These are phyloP conservation scores for Picathartes gymnocephalus DNA, from an alignment of 2,113 vertebrate genomes.

Conservation along the genomic window DNA sequence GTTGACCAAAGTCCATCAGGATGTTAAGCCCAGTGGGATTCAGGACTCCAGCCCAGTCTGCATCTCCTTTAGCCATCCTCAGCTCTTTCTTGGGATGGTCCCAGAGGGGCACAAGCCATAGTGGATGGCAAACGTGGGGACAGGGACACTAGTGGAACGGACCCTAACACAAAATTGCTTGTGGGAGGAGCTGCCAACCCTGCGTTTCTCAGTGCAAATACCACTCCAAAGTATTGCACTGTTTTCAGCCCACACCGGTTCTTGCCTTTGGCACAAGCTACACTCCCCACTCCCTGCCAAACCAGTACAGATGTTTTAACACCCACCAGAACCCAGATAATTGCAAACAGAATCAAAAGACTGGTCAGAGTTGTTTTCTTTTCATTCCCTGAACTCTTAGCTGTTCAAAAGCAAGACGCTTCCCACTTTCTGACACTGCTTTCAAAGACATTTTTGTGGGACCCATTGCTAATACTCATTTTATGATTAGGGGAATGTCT, in stretches of 20 bases:
- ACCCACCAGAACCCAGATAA: conserved; percentile 25
- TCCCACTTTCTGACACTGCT: conserved; percentile 2
- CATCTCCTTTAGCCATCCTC: not conserved
- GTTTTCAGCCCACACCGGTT: conserved; percentile 23
- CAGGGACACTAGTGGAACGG: not conserved
- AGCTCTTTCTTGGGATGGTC: not conserved
- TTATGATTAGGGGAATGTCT: not conserved
- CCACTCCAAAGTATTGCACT: not conserved
- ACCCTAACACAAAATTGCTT: not conserved
- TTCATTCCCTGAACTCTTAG: conserved; percentile 20
- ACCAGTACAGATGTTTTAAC: conserved; percentile 67
- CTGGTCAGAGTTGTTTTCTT: not conserved
- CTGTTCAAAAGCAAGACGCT: accelerated
- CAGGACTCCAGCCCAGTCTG: not conserved
- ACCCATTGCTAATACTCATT: not conserved
- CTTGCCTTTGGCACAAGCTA: not conserved
- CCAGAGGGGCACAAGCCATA: accelerated
- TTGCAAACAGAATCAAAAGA: conserved; percentile 17
- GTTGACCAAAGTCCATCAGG: not conserved
- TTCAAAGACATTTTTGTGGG: conserved; percentile 38
- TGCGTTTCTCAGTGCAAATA: not conserved
- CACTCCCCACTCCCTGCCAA: conserved; percentile 1
- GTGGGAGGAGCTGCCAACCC: not conserved
- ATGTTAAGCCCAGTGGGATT: not conserved
- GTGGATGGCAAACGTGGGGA: not conserved